phyloP scores from a whole-genome alignment of 2,797 vertebrate genomes.

The Arrhamphus sclerolepis region DNA sequence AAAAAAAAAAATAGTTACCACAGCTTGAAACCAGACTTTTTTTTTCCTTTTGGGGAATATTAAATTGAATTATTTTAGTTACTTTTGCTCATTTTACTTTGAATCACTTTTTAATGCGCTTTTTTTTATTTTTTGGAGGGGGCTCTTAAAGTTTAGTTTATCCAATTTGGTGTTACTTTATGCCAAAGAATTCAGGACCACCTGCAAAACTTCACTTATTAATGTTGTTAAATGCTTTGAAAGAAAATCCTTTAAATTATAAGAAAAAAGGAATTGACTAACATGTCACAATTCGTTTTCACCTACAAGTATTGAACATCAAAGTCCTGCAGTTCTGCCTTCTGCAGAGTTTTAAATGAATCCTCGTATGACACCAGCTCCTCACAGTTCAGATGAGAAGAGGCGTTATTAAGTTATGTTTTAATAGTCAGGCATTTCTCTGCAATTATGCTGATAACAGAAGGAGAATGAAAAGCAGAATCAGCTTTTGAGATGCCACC shows the following conservation, averaged over 20 bases:
- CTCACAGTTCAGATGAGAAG: slow-evolving; percentile 14
- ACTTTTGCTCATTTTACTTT: no score
- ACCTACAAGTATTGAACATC: no score
- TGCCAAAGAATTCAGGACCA: not conserved
- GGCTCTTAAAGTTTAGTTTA: slow-evolving; percentile 1
- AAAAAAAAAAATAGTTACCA: slow-evolving; percentile 11
- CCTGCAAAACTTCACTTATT: no score
- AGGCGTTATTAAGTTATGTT: slow-evolving; percentile 16
- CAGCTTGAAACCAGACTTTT: not conserved
- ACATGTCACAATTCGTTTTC: no score
- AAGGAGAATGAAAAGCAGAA: slow-evolving; percentile 31
- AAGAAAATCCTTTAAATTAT: no score
- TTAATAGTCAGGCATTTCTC: slow-evolving; percentile 19
- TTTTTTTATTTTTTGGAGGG: slow-evolving; percentile 3
- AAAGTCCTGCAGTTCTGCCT: slow-evolving; percentile 3
- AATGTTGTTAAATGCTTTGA: no score
- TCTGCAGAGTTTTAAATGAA: slow-evolving; percentile 6
- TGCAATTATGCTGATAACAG: slow-evolving; percentile 28
- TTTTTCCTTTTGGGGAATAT: not conserved
- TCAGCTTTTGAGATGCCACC: slow-evolving; percentile 41
- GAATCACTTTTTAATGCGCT: no score
- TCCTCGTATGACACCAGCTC: slow-evolving; percentile 4
- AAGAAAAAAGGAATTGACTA: no score
- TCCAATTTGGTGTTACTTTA: not conserved
- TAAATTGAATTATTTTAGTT: not conserved